Base-by-base conservation (phyloP, 2,888 invertebrate species). In the Pseudococcus viburni region DNA sequence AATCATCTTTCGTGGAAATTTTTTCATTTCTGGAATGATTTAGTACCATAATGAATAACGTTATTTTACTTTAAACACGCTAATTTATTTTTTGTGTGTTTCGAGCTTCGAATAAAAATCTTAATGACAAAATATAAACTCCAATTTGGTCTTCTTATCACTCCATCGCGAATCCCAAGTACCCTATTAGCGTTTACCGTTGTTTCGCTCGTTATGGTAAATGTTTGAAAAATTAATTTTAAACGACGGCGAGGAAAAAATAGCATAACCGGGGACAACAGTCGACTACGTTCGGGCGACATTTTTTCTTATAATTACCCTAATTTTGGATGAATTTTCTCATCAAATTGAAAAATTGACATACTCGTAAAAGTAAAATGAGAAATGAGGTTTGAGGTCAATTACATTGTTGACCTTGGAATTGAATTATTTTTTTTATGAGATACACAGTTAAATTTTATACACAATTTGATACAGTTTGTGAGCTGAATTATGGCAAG, bases 171-270 rank as follows among this genome's bases (percentile, higher is more conserved):
- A 51, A 51, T 51, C 17, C 51, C 51, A 17, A 51, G 51, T 51
- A 77, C 77, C 77, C 39, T 77, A 77, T 77, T 77, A 77, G 39
- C 17, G 77, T 77, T 5, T 26, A 39, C 39, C 77, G 39, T 77
- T 39, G 77, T 77, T 39, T 39, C 77, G 77, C 77, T 77, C 77
- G 15, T 77, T 77, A 77, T 15, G 39, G 19, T 64, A 64, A 77
- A 77, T 77, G 77, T 39, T 33, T 3, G 39, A 77, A 77, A 77
- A 77, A 77, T 26, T 77, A 77, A 77, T 77, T 39, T 26, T 39
- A 77, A 39, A 39, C 77, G 26, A 11, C 39, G 33, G 39, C 19
- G 77, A 39, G 9, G 26, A 73, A 73, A 26, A 73, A 73, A 73
- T 22, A 73, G 22, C 19, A 59, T 9, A 4, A 64, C 64, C 22